Evolutionary conservation across 1,140 invertebrate genomes (phyloP).

Genomic region (Elymnias hypermnestra): DNA sequence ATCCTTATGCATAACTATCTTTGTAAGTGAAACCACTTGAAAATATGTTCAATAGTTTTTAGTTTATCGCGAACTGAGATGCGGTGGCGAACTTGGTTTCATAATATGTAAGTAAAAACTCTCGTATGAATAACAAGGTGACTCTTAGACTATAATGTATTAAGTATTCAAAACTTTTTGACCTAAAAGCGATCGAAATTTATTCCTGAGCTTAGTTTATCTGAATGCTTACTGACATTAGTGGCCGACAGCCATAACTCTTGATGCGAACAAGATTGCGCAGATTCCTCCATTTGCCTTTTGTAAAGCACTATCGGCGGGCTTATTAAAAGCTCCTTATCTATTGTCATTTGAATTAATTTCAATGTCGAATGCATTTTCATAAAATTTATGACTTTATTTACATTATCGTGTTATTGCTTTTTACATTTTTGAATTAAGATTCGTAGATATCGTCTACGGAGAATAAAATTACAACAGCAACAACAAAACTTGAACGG

Average conservation of each 20-base stretch:
- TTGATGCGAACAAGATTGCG: neutral
- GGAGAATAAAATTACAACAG: too few species aligned
- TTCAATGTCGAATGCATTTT: neutral
- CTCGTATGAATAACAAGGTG: too few species aligned
- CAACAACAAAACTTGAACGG: too few species aligned
- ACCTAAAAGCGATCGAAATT: constrained; percentile 18
- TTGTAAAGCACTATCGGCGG: neutral
- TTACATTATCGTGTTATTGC: too few species aligned
- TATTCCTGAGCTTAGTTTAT: constrained; percentile 17
- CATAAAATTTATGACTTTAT: neutral
- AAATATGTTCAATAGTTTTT: too few species aligned
- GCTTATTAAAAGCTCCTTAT: constrained; percentile 1
- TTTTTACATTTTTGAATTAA: too few species aligned
- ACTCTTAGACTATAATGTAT: constrained; percentile 4
- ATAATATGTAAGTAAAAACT: too few species aligned
- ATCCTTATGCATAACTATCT: too few species aligned
- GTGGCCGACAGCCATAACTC: constrained; percentile 7
- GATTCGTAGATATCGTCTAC: too few species aligned
- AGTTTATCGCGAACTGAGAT: too few species aligned
- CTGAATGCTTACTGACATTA: constrained; percentile 19
- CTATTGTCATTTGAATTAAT: constrained; percentile 1
- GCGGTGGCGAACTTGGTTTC: too few species aligned
- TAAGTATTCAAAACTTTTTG: constrained; percentile 14
- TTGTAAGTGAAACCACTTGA: too few species aligned
- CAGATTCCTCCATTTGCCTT: neutral